These are phyloP conservation scores for Cryptotis parvus DNA, from an alignment of 2,113 vertebrate species.

Conservation along the genomic window DNA sequence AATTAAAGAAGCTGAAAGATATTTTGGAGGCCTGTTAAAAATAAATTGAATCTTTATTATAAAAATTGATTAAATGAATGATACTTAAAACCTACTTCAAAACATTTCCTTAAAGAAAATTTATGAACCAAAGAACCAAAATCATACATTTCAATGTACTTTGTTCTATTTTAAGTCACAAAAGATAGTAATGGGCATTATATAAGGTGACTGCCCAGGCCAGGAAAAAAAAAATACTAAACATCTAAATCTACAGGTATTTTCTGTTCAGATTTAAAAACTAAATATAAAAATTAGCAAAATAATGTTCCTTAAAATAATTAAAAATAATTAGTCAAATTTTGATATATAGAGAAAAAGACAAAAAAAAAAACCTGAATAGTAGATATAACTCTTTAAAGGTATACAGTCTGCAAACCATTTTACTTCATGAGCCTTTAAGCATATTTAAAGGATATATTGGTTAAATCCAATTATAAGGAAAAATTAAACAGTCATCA, in stretches of 20 bases:
- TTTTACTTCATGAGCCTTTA: background rate
- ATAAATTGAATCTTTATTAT: constrained; percentile 66
- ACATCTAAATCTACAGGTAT: background rate
- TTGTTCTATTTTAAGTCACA: background rate
- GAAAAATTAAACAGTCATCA: background rate
- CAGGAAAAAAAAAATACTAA: constrained; percentile 25
- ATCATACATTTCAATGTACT: constrained; percentile 32
- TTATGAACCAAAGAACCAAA: no score
- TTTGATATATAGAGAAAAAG: constrained; percentile 39
- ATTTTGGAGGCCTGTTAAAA: constrained; percentile 52
- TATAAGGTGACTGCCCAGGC: background rate
- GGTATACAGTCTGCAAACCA: constrained; percentile 12
- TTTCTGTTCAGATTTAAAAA: constrained; percentile 41
- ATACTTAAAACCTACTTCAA: constrained; percentile 54
- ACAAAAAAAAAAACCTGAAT: background rate
- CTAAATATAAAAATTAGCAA: constrained; percentile 35
- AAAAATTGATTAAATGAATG: constrained; percentile 57
- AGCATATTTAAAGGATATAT: no score
- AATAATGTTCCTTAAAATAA: background rate
- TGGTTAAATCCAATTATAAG: background rate
- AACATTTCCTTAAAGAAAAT: constrained; percentile 56
- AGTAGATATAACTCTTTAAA: background rate
- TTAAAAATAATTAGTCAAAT: background rate
- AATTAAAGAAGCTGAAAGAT: constrained; percentile 65
- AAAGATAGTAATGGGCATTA: background rate